phyloP scores from a whole-genome alignment of 1,140 invertebrate species.

The Eubasilissa regina region DNA sequence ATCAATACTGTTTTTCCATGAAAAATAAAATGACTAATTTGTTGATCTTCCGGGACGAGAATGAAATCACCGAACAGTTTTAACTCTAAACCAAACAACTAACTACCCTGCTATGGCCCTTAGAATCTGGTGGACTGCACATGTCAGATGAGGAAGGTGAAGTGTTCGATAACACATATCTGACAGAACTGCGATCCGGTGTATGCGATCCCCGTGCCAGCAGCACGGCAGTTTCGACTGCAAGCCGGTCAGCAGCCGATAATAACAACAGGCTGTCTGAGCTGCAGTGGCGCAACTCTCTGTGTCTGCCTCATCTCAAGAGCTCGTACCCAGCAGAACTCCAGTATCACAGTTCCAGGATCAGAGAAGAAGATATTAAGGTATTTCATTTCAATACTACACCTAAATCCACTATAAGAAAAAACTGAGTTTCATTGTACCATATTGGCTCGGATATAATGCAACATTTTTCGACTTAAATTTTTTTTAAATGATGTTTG shows the following conservation, averaged over 20 bases:
- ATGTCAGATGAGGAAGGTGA: constrained; percentile 89
- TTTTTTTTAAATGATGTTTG: too few species aligned
- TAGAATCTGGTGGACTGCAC: constrained; percentile 74
- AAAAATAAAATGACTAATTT: too few species aligned
- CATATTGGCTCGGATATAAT: too few species aligned
- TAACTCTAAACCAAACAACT: too few species aligned
- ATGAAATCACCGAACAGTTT: too few species aligned
- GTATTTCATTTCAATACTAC: constrained; percentile 71
- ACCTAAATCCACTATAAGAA: too few species aligned
- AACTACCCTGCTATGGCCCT: neutral
- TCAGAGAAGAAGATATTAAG: constrained; percentile 85
- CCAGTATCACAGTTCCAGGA: constrained; percentile 75
- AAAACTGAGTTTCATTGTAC: too few species aligned
- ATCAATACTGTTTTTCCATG: too few species aligned
- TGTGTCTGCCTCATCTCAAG: constrained; percentile 90
- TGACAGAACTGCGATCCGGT: constrained; percentile 77
- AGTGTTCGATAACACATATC: constrained; percentile 83
- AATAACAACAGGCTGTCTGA: constrained; percentile 70
- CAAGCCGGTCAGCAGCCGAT: neutral
- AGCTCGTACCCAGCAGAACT: constrained; percentile 91
- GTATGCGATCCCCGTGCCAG: constrained; percentile 48
- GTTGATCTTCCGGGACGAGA: too few species aligned
- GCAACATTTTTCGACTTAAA: too few species aligned
- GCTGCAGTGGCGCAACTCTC: constrained; percentile 86
- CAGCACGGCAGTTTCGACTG: constrained; percentile 27